phyloP scores from a whole-genome alignment of 2,797 vertebrate species.

The Mastacembelus armatus region DNA sequence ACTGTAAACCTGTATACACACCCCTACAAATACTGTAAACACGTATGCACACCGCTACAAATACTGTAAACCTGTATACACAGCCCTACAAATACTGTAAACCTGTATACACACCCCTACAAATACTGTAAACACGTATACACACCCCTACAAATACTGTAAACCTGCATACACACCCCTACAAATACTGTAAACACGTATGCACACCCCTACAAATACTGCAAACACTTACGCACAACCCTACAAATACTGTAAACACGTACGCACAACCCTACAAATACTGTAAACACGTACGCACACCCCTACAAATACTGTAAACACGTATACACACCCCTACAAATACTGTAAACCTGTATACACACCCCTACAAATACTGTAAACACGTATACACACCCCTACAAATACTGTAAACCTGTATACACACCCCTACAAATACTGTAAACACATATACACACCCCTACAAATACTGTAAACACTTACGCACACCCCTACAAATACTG shows the following conservation, averaged over 20 bases:
- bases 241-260: conserved; percentile 5
- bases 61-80: background rate
- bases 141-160: conserved; percentile 20
- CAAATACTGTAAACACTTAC: background rate
- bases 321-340: conserved; percentile 18
- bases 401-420: background rate
- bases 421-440: conserved; percentile 18
- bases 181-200: background rate
- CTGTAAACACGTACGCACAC: background rate
- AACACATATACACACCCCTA: background rate
- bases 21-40: background rate
- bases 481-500: conserved; percentile 1
- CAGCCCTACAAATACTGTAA: background rate
- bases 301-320: background rate
- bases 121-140: background rate
- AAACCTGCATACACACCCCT: background rate
- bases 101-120: conserved; percentile 3
- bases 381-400: conserved; percentile 4
- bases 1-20: background rate
- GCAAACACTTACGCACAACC: background rate
- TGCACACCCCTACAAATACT: conserved; percentile 2
- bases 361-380: background rate
- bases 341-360: background rate
- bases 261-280: background rate
- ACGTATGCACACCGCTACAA: conserved; percentile 10